These are phyloP conservation scores for Rhipidura dahli DNA, from an alignment of 2,113 vertebrate genomes.

Conservation along the genomic window DNA sequence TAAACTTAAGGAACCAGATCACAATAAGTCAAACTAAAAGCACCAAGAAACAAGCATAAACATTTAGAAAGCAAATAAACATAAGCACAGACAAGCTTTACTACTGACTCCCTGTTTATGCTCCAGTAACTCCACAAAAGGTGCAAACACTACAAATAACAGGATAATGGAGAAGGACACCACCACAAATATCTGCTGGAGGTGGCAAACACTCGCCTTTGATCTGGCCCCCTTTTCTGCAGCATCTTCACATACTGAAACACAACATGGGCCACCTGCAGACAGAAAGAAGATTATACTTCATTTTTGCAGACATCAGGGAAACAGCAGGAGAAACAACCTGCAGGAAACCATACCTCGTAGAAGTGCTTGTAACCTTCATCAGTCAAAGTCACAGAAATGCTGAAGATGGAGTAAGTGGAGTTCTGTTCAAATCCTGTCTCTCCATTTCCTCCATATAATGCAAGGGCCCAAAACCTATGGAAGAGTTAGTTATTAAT, in stretches of 20 bases:
- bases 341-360: constrained; percentile 74
- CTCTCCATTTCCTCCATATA: constrained; percentile 95
- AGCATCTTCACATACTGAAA: constrained; percentile 98
- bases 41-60: neutral
- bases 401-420: constrained; percentile 94
- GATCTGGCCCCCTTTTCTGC: constrained; percentile 86
- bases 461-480: constrained; percentile 92
- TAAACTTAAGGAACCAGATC: neutral
- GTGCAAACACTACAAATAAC: neutral
- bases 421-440: constrained; percentile 95
- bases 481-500: neutral
- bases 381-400: constrained; percentile 93
- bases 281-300: neutral
- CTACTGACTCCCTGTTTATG: neutral
- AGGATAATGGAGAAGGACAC: neutral
- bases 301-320: neutral
- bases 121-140: neutral
- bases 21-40: neutral
- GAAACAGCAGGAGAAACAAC: neutral
- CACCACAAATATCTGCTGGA: neutral
- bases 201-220: constrained; percentile 75
- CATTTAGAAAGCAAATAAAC: neutral
- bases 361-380: constrained; percentile 93
- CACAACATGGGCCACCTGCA: constrained; percentile 89
- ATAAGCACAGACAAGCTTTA: neutral